Evolutionary conservation across 2,113 vertebrate species (phyloP).

Genomic region (Neogobius melanostomus): DNA sequence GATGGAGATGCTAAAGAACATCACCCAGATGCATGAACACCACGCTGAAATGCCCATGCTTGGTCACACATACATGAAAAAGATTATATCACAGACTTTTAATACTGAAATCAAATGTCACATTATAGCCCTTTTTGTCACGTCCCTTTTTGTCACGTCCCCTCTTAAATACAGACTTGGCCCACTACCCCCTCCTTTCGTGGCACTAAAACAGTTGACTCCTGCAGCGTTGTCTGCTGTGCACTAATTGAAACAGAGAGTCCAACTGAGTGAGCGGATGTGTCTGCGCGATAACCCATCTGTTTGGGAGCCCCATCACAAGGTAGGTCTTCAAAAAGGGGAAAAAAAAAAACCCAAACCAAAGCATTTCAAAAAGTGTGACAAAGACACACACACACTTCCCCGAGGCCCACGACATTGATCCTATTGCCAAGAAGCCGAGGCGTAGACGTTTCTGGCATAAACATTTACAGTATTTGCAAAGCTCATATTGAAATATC

Average conservation of each 20-base stretch:
- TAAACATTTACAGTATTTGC: conserved; percentile 36
- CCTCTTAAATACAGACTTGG: neutral
- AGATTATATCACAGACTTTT: no score
- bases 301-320: conserved; percentile 4
- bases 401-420: conserved; percentile 26
- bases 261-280: conserved; percentile 22
- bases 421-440: conserved; percentile 26
- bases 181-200: neutral
- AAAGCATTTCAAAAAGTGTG: neutral
- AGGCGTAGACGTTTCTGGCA: conserved; percentile 10
- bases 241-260: conserved; percentile 22
- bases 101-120: no score
- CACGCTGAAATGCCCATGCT: no score
- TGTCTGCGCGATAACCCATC: conserved; percentile 22
- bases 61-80: no score
- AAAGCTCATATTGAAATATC: conserved; percentile 27
- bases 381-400: conserved; percentile 8
- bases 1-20: no score
- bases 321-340: conserved; percentile 16
- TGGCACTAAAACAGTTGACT: neutral
- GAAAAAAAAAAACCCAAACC: neutral
- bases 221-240: neutral
- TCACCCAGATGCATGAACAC: no score
- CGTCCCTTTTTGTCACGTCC: neutral
- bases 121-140: neutral